Evolutionary conservation across 2,797 vertebrate species (phyloP).

Genomic region (Microcaecilia unicolor): DNA sequence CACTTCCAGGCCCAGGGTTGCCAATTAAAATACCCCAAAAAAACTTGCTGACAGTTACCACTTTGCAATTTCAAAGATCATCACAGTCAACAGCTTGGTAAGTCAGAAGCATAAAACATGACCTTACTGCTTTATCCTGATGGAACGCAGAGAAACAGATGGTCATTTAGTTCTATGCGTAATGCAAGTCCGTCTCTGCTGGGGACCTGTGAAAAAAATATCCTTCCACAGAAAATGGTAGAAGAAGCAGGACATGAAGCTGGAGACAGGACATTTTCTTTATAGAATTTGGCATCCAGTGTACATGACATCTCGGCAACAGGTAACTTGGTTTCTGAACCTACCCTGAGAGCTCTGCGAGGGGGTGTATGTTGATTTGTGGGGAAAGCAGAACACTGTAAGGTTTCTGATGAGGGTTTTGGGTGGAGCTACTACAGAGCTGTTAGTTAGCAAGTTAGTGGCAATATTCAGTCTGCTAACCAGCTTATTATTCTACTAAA

Average conservation of each 20-base stretch:
- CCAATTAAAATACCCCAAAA: background rate
- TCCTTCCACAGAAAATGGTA: constrained; percentile 9
- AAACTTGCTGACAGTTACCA: background rate
- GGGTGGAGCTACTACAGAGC: no score
- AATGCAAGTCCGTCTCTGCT: background rate
- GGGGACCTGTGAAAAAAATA: constrained; percentile 5
- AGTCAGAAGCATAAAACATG: background rate
- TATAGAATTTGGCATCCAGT: background rate
- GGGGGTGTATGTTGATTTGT: background rate
- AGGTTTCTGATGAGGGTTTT: no score
- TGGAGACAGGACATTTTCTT: background rate
- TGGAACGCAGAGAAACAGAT: constrained; percentile 1
- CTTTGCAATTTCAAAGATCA: background rate
- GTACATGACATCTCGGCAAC: background rate
- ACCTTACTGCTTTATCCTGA: background rate
- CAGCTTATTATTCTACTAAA: no score
- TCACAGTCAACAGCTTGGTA: background rate
- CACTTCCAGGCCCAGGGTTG: background rate
- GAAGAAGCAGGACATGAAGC: background rate
- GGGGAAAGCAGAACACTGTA: background rate
- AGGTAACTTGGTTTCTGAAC: background rate
- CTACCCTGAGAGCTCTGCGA: background rate
- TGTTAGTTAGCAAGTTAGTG: no score
- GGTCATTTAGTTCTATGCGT: background rate
- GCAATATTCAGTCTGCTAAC: no score